These are phyloP conservation scores for Ardeotis arabs DNA, from an alignment of 2,113 vertebrate species.

Conservation along the genomic window DNA sequence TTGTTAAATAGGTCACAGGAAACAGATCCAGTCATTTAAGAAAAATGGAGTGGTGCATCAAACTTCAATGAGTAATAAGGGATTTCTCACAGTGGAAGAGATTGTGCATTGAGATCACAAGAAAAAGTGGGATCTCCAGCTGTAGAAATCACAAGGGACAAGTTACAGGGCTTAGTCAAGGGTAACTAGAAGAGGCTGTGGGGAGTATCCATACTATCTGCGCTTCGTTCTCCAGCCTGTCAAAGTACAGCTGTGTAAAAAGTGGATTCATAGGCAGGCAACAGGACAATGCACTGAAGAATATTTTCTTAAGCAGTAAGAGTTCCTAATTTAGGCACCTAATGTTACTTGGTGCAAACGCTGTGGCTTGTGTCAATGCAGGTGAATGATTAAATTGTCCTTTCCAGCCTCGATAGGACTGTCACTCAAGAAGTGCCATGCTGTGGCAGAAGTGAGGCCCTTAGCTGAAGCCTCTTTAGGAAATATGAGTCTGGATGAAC, in stretches of 20 bases:
- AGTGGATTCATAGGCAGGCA: background rate
- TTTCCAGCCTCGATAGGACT: background rate
- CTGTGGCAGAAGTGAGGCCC: background rate
- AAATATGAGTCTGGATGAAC: background rate
- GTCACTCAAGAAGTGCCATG: background rate
- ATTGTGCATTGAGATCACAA: background rate
- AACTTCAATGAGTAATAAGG: background rate
- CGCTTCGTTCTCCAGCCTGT: background rate
- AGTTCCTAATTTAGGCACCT: background rate
- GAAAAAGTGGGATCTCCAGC: background rate
- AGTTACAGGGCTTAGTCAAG: background rate
- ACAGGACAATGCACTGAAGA: background rate
- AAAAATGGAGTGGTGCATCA: background rate
- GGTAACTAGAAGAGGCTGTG: background rate
- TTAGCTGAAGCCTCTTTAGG: background rate
- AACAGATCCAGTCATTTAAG: conserved; percentile 9
- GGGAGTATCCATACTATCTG: background rate
- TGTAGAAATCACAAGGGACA: background rate
- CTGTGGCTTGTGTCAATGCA: background rate
- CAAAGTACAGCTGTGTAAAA: background rate
- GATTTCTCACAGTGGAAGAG: background rate
- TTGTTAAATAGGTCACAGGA: conserved; percentile 10
- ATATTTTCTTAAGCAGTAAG: background rate
- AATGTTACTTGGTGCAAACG: background rate
- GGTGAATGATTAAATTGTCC: background rate